These are phyloP conservation scores for Chrysolina oricalcia DNA, from an alignment of 2,888 invertebrate species.

Conservation along the genomic window DNA sequence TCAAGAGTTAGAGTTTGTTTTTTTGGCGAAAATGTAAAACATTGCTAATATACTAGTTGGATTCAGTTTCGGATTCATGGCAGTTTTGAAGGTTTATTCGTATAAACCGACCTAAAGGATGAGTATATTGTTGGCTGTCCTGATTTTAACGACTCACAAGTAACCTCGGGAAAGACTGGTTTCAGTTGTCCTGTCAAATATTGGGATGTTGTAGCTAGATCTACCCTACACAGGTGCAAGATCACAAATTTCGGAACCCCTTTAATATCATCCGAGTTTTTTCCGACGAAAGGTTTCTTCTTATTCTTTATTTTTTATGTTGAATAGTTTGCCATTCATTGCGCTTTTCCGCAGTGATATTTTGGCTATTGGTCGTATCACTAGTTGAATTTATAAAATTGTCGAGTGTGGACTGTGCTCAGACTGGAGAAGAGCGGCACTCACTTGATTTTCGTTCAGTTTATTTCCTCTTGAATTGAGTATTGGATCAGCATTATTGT, in stretches of 20 bases:
- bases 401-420: background rate
- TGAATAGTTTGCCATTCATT: background rate
- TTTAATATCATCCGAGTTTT: background rate
- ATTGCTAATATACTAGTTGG: background rate
- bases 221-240: background rate
- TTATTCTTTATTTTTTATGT: background rate
- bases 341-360: background rate
- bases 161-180: conserved; percentile 1
- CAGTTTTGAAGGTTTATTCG: too few species aligned
- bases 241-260: background rate
- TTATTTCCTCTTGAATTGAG: background rate
- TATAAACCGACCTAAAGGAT: conserved; percentile 3
- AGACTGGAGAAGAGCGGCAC: conserved; percentile 5
- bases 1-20: background rate
- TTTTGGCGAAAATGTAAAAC: background rate
- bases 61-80: too few species aligned
- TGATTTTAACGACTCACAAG: background rate
- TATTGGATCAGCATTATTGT: background rate
- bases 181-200: too few species aligned
- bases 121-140: background rate
- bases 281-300: background rate
- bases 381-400: background rate
- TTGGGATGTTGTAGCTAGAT: too few species aligned
- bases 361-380: background rate
- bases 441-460: background rate